phyloP scores from a whole-genome alignment of 2,113 vertebrate genomes.

The Ammodytes marinus region DNA sequence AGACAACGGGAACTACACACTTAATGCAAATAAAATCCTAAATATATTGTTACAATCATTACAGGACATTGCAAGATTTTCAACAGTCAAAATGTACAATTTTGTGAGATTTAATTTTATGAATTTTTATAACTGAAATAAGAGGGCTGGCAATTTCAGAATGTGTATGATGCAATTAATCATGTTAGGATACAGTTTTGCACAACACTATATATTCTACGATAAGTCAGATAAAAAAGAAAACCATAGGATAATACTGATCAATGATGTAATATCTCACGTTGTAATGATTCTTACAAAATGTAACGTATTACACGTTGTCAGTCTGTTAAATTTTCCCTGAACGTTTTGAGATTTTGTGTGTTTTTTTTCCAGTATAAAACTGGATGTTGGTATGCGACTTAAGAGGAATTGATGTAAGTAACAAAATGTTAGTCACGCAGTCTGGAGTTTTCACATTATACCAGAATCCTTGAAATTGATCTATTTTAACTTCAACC shows the following conservation, averaged over 20 bases:
- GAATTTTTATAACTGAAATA: neutral
- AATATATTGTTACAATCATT: neutral
- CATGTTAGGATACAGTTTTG: neutral
- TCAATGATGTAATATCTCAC: neutral
- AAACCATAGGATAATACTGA: neutral
- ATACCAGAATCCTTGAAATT: slow-evolving; percentile 1
- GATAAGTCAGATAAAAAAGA: neutral
- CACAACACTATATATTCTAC: neutral
- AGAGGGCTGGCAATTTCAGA: neutral
- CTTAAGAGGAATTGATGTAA: slow-evolving; percentile 20
- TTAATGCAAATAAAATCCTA: neutral
- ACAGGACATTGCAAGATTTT: neutral
- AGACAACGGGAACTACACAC: slow-evolving; percentile 87
- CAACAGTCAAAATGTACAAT: neutral
- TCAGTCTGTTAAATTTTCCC: neutral
- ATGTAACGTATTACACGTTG: neutral
- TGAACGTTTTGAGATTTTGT: slow-evolving; percentile 1
- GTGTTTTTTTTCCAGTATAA: neutral
- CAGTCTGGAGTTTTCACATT: slow-evolving; percentile 14
- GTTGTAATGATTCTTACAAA: neutral
- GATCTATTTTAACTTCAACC: neutral
- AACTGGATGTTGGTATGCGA: slow-evolving; percentile 3
- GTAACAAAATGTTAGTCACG: slow-evolving; percentile 36
- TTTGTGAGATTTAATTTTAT: neutral
- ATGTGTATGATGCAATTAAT: neutral